phyloP scores from a whole-genome alignment of 1,140 invertebrate species.

The Charaxes varanes region DNA sequence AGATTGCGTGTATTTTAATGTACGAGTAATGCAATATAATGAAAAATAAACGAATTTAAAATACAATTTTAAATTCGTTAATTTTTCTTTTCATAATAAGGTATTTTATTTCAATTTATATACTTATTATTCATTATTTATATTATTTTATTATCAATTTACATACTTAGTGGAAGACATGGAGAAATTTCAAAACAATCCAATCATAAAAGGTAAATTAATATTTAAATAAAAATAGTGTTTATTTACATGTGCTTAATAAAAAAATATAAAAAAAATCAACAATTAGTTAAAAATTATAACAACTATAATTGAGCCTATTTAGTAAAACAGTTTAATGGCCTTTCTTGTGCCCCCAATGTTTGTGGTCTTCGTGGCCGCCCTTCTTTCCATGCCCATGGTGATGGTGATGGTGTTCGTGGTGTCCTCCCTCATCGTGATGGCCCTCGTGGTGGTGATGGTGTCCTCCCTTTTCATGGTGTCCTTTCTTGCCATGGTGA shows the following conservation, averaged over 20 bases:
- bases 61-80: too few species aligned
- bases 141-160: too few species aligned
- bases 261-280: conserved; percentile 2
- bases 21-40: too few species aligned
- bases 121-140: too few species aligned
- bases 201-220: too few species aligned
- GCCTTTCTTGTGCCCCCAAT: conserved; percentile 72
- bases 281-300: conserved; percentile 4
- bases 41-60: too few species aligned
- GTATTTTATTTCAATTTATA: too few species aligned
- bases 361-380: conserved; percentile 70
- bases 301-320: conserved; percentile 2
- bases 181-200: too few species aligned
- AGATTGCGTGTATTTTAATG: too few species aligned
- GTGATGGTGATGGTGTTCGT: conserved; percentile 77
- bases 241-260: conserved; percentile 19
- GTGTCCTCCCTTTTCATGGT: conserved; percentile 78
- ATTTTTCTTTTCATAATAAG: too few species aligned
- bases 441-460: conserved; percentile 61
- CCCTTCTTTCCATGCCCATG: conserved; percentile 77
- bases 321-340: conserved; percentile 46
- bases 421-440: conserved; percentile 74
- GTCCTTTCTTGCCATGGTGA: conserved; percentile 81
- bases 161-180: too few species aligned
- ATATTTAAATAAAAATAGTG: conserved; percentile 8